These are phyloP conservation scores for Achatina immaculata DNA, from an alignment of 1,140 invertebrate species.

Conservation along the genomic window DNA sequence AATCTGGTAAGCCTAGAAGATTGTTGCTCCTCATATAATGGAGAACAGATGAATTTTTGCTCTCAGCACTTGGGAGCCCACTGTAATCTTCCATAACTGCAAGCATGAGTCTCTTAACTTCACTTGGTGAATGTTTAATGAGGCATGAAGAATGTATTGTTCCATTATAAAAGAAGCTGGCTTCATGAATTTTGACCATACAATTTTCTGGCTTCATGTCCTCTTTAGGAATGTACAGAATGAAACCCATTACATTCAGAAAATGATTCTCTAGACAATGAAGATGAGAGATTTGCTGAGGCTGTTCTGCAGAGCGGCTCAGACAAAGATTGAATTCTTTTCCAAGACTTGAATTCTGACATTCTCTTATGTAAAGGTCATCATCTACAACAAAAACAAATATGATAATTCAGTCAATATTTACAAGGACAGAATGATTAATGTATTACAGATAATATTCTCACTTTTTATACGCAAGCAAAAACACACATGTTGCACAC, in stretches of 20 bases:
- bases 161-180: neutral
- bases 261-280: neutral
- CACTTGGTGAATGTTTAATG: neutral
- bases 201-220: neutral
- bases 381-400: too few species aligned
- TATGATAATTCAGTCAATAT: too few species aligned
- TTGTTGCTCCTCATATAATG: neutral
- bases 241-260: neutral
- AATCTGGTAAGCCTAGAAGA: neutral
- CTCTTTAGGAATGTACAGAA: neutral
- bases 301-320: too few species aligned
- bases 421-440: too few species aligned
- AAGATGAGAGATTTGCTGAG: too few species aligned
- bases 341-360: too few species aligned
- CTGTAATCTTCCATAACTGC: neutral
- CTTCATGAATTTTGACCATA: too few species aligned
- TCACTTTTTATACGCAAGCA: too few species aligned
- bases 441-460: too few species aligned
- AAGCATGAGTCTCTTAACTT: neutral
- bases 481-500: too few species aligned
- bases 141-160: neutral
- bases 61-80: neutral
- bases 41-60: neutral
- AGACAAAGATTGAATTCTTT: too few species aligned
- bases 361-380: too few species aligned